These are phyloP conservation scores for Zingel zingel DNA, from an alignment of 2,113 vertebrate genomes.

Conservation along the genomic window DNA sequence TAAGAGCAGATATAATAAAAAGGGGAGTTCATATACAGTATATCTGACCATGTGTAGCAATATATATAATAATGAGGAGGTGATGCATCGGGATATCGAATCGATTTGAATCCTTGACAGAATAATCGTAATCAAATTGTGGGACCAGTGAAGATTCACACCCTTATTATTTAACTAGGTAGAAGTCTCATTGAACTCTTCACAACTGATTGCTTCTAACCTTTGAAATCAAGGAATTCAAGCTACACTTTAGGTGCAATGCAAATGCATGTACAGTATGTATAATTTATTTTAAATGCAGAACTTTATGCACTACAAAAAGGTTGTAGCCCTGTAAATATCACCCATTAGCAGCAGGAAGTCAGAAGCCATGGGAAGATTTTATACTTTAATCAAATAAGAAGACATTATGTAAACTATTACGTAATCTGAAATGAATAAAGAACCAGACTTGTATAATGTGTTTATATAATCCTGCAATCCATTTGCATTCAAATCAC, in stretches of 20 bases:
- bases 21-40: too few relatives aligned
- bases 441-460: constrained; percentile 18
- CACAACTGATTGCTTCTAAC: constrained; percentile 6
- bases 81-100: too few relatives aligned
- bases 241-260: not conserved
- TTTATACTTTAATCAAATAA: constrained; percentile 41
- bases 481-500: constrained; percentile 34
- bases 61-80: too few relatives aligned
- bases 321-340: not conserved
- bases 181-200: not conserved
- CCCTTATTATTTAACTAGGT: too few relatives aligned
- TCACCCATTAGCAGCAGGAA: constrained; percentile 15
- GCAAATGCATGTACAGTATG: not conserved
- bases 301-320: not conserved
- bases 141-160: too few relatives aligned
- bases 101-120: too few relatives aligned
- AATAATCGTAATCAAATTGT: too few relatives aligned
- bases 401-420: constrained; percentile 49
- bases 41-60: too few relatives aligned
- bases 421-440: constrained; percentile 54
- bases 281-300: not conserved
- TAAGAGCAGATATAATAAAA: too few relatives aligned
- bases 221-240: not conserved
- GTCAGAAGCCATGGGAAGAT: constrained; percentile 29
- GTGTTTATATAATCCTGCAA: constrained; percentile 52